Percentiles rank a stretch among this genome's conserved stretches.
phyloP scores from a whole-genome alignment of 2,797 vertebrate genomes.

The Gymnoscopelus braueri region DNA sequence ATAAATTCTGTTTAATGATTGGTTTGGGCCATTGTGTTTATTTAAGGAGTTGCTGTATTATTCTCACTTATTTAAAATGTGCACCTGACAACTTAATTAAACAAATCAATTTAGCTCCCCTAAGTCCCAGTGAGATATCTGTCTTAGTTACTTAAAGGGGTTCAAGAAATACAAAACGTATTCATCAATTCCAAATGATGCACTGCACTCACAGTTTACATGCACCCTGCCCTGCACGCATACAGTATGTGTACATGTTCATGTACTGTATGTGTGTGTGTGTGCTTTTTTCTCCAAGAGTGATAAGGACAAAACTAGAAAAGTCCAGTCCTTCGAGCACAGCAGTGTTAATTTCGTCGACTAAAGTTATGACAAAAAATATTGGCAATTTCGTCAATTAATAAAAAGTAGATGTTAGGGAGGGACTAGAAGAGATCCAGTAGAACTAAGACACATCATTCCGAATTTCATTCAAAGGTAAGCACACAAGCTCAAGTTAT shows the following conservation, averaged over 20 bases:
- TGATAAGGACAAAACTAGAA: too few relatives aligned
- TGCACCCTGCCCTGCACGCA: neutral
- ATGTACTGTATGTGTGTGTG: too few relatives aligned
- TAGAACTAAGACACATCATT: too few relatives aligned
- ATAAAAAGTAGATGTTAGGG: too few relatives aligned
- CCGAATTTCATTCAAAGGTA: too few relatives aligned
- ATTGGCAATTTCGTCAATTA: too few relatives aligned
- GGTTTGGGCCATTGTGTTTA: slow-evolving; percentile 30
- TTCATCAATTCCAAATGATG: slow-evolving; percentile 29
- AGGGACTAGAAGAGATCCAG: too few relatives aligned
- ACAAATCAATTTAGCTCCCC: slow-evolving; percentile 42
- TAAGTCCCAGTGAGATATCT: slow-evolving; percentile 47
- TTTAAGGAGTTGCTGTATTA: slow-evolving; percentile 28
- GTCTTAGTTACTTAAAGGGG: slow-evolving; percentile 57
- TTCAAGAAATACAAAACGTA: slow-evolving; percentile 42
- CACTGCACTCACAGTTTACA: slow-evolving; percentile 27
- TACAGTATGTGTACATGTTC: neutral
- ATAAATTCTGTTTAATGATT: slow-evolving; percentile 29
- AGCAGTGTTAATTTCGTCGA: too few relatives aligned
- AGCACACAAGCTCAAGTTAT: too few relatives aligned
- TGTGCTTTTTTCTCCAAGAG: too few relatives aligned
- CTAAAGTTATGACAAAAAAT: too few relatives aligned
- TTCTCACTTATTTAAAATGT: slow-evolving; percentile 40
- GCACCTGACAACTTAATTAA: slow-evolving; percentile 56
- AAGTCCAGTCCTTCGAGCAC: too few relatives aligned